Base-by-base conservation (phyloP, 2,113 vertebrate species). In the Archocentrus centrarchus region DNA sequence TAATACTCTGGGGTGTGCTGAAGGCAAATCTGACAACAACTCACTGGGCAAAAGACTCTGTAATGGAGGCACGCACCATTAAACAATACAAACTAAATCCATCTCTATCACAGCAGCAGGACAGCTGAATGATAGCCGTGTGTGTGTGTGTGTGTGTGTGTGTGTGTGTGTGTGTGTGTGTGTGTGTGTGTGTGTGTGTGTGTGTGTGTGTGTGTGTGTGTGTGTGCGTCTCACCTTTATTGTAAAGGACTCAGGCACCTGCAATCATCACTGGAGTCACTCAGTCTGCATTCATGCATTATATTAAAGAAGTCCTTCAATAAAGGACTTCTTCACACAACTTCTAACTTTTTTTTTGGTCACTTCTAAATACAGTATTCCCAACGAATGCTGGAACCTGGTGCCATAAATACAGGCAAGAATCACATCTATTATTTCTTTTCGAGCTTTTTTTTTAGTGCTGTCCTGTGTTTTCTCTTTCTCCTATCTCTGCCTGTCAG, bases 41-140 rank as follows among this genome's bases (percentile, higher is more conserved):
- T 82, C 24, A 4, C 59, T 11, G 73, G 78, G 78, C 32, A 58
- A 62, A 90, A 50, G 64, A 79, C 75, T 87, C 44, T 17, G 11
- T 84, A 73, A 92, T 84, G 88, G 91, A 86, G 81, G 80, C 63
- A 86, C 68, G 66, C 89, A 20, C 20, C 79, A 92, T 89, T 85
- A 87, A 81, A 84, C 88, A 79, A 8, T 59, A 41, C 79, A 85
- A 89, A 87, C 80, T 57, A 60, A 17, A 90, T 88, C 79, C 80
- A 81, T 89, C 86, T 83, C 59, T 58, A 87, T 88, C 90, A 75
- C 4, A 27, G 39, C 79, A 81, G 86, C 4, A 7, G 41, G 75
- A 57, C 57, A 70, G 64, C 11, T 86, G 77, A 90, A 22, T 58
- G 81, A 80, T 66, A n/a, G 70, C 37, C 39, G 27, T 32, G 64